Evolutionary conservation across 2,113 vertebrate genomes (phyloP).

Genomic region (Gambusia affinis): DNA sequence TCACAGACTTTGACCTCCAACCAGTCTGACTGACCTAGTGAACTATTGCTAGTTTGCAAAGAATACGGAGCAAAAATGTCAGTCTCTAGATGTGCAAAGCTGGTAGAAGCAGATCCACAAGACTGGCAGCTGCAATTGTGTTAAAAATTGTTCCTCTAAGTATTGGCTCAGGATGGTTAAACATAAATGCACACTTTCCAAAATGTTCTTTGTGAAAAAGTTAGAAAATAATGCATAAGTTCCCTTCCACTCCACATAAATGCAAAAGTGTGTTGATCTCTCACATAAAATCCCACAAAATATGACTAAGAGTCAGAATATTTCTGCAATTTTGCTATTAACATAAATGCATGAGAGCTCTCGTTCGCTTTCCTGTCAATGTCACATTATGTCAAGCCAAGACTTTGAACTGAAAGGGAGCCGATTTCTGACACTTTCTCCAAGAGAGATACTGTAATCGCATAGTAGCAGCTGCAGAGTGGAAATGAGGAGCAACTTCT

Average conservation of each 20-base stretch:
- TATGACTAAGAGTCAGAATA: not conserved
- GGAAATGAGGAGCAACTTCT: conserved; percentile 47
- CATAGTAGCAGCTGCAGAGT: conserved; percentile 8
- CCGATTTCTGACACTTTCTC: conserved; percentile 35
- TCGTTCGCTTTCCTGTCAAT: conserved; percentile 35
- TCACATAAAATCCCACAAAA: not conserved
- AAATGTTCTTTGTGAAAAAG: not conserved
- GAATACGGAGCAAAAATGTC: not conserved
- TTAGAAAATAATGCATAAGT: not conserved
- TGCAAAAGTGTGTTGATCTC: not conserved
- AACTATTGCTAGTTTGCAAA: not conserved
- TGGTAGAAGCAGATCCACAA: not conserved
- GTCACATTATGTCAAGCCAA: conserved; percentile 17
- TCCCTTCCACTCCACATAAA: not conserved
- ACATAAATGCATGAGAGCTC: conserved; percentile 10
- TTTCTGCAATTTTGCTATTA: not conserved
- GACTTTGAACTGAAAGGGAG: conserved; percentile 30
- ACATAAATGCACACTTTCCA: not conserved
- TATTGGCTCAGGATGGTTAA: not conserved
- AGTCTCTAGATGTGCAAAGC: not conserved
- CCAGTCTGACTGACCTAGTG: not conserved
- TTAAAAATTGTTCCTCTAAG: not conserved
- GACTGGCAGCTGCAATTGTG: not conserved
- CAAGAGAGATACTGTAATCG: conserved; percentile 28
- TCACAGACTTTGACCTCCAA: not conserved